Conservation (phyloP, 64 coral and sea anemone genomes). For the Stylophora pistillata region DNA sequence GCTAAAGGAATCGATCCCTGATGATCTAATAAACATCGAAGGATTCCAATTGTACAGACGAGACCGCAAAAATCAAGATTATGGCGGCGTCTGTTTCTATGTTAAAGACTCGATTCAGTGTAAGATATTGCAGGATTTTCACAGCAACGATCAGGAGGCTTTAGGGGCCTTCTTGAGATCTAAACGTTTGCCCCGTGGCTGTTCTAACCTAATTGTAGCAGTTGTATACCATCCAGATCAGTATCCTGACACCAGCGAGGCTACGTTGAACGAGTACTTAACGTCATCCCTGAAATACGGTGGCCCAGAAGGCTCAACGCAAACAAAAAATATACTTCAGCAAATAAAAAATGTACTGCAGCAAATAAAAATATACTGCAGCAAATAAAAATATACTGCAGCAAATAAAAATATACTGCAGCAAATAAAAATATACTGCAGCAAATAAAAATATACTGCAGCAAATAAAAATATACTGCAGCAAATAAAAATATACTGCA, state of each 20-base stretch:
- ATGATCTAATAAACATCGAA: constrained; percentile 28
- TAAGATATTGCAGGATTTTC: constrained; percentile 7
- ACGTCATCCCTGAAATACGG: constrained; percentile 1
- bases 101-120: constrained; percentile 19
- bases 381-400: too few relatives aligned
- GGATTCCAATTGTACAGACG: constrained; percentile 32
- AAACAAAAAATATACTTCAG: too few relatives aligned
- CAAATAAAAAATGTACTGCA: too few relatives aligned
- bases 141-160: constrained; percentile 27
- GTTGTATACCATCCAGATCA: background rate
- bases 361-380: too few relatives aligned
- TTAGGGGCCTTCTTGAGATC: constrained; percentile 6
- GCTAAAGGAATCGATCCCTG: constrained; percentile 27
- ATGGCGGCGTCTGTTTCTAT: constrained; percentile 35
- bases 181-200: constrained; percentile 20
- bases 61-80: background rate
- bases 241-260: constrained; percentile 14
- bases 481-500: too few relatives aligned
- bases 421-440: too few relatives aligned
- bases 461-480: too few relatives aligned
- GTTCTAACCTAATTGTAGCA: constrained; percentile 47
- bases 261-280: constrained; percentile 27
- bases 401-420: too few relatives aligned
- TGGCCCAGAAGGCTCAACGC: too few relatives aligned
- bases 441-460: too few relatives aligned